These are phyloP conservation scores for Hippocampus guttulatus DNA, from an alignment of 2,113 vertebrate genomes.

Conservation along the genomic window DNA sequence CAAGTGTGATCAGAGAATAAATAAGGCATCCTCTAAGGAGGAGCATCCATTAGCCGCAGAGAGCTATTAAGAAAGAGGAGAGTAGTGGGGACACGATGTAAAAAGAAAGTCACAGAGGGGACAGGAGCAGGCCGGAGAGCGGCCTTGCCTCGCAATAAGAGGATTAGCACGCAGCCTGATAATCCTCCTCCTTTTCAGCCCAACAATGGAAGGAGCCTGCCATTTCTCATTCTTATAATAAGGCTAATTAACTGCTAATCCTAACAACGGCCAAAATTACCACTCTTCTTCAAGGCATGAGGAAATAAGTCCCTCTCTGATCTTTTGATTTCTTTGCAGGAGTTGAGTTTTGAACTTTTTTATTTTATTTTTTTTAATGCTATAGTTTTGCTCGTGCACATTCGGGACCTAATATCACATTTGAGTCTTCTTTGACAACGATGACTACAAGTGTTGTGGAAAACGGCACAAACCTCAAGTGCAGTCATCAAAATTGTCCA, in stretches of 20 bases:
- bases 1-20: neutral
- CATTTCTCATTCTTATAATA: conserved; percentile 55
- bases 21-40: neutral
- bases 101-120: conserved; percentile 36
- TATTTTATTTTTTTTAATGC: too few species aligned
- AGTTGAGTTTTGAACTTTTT: conserved; percentile 1
- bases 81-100: conserved; percentile 31
- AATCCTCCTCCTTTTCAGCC: conserved; percentile 60
- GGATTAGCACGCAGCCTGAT: conserved; percentile 60
- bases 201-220: conserved; percentile 43
- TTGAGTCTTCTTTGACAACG: neutral
- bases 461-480: neutral
- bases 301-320: conserved; percentile 3
- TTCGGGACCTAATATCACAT: neutral
- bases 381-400: neutral
- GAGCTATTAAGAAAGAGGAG: conserved; percentile 7
- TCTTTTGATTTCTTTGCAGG: conserved; percentile 6
- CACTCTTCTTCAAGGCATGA: conserved; percentile 33
- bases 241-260: conserved; percentile 72
- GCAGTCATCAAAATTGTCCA: neutral
- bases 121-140: conserved; percentile 36
- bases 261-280: conserved; percentile 49
- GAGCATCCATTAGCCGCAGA: conserved; percentile 2
- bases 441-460: neutral
- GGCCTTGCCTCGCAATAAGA: conserved; percentile 62